Percentiles rank a stretch among this genome's conserved stretches.
Evolutionary conservation across 2,797 vertebrate species (phyloP).

Genomic region (Macropus fuliginosus): DNA sequence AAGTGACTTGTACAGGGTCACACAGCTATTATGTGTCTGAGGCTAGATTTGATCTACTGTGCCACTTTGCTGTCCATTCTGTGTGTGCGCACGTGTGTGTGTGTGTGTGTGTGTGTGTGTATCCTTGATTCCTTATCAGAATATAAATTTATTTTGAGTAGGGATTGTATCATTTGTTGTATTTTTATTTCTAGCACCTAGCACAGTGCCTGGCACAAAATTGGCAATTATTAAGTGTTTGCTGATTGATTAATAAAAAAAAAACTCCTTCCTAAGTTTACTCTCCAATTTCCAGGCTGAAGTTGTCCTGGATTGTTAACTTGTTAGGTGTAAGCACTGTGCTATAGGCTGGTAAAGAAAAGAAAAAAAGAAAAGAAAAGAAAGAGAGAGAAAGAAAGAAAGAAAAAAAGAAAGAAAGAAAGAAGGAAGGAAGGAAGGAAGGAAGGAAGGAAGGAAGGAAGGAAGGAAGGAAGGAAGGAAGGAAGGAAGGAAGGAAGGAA

Average conservation of each 20-base stretch:
- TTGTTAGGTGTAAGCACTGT: neutral
- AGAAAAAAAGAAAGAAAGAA: too few relatives aligned
- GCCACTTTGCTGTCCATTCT: neutral
- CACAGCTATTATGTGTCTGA: neutral
- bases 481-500: too few relatives aligned
- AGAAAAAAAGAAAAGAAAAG: neutral
- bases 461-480: too few relatives aligned
- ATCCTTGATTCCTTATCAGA: neutral
- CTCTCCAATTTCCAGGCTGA: neutral
- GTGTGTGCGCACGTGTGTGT: too few relatives aligned
- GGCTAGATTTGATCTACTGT: neutral
- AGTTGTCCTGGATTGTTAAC: neutral
- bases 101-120: neutral
- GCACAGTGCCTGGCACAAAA: neutral
- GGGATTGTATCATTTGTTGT: neutral
- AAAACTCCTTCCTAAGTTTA: neutral
- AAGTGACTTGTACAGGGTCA: neutral
- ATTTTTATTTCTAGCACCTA: neutral
- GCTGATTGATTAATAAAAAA: neutral
- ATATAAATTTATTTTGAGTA: neutral
- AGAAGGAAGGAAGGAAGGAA: too few relatives aligned
- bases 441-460: too few relatives aligned
- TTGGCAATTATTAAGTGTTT: neutral
- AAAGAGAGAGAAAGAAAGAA: too few relatives aligned
- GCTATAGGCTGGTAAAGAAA: neutral